Conservation (phyloP, 2,113 vertebrate genomes). For the Calyptommatus sinebrachiatus region DNA sequence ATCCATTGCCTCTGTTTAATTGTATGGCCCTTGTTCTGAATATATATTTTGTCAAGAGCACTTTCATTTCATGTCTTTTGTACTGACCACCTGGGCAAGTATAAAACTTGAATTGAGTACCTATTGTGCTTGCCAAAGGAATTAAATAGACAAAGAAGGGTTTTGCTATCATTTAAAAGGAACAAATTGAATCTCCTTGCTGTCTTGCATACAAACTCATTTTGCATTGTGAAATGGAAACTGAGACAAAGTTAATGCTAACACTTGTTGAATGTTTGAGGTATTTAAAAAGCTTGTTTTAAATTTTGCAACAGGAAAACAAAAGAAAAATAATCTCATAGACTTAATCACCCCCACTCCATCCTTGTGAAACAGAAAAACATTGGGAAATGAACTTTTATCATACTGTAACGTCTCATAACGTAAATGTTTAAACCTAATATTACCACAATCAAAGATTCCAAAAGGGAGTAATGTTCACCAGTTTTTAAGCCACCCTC, state of each 20-base stretch:
- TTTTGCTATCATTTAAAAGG: fast-evolving
- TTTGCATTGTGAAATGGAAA: not conserved
- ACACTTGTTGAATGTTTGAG: not conserved
- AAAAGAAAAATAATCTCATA: no score
- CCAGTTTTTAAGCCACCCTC: no score
- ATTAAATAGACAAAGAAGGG: fast-evolving
- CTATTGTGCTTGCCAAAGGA: not conserved
- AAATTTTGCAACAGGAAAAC: no score
- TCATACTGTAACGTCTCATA: no score
- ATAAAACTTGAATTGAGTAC: fast-evolving
- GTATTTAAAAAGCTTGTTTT: no score
- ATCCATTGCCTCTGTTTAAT: not conserved
- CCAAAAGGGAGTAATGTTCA: no score
- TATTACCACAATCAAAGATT: no score
- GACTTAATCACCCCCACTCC: no score
- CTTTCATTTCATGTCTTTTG: not conserved
- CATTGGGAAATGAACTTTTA: no score
- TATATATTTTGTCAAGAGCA: not conserved
- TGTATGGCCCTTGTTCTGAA: not conserved
- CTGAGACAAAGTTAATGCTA: not conserved
- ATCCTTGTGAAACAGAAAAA: no score
- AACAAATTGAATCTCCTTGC: not conserved
- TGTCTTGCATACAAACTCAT: not conserved
- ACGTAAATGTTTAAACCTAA: no score
- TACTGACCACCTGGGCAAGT: not conserved